Base-by-base conservation (phyloP, 2,113 vertebrate species). In the Cyanoderma ruficeps region DNA sequence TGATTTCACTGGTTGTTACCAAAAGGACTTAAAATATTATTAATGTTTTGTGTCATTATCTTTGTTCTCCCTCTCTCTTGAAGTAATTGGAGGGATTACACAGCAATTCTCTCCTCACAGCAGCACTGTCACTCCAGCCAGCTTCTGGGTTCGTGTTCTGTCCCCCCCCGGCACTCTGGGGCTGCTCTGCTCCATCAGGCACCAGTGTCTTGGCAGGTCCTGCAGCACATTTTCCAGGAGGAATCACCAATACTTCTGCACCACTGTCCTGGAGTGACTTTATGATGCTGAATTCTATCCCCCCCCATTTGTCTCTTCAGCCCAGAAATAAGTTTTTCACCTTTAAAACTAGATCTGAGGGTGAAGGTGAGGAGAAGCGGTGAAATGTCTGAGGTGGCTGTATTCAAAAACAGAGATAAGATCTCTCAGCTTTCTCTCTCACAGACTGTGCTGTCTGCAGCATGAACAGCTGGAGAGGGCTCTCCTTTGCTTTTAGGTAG, bases 161-260 rank as follows among this genome's bases (percentile, higher is more conserved):
- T 9, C 49, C 33, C 14, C 35, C 12, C 5, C 7, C 6, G 3
- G 23, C 0, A 0, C 1, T 3, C 0, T 0, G 16, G 41, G 10
- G 39, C 57, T 35, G 16, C 27, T 83, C 53, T 83, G 25, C 50
- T 60, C 46, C 11, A 1, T 21, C 63, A 9, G 42, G 28, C 1
- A 0, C 41, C 0, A 0, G 41, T 42, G 14, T 8, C 27, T 69
- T 7, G 9, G 20, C 13, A 46, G 25, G 7, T 76, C 35, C 53
- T 56, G 46, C 31, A 42, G 17, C 25, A 4, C 11, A 0, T 41
- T 9, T 2, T n/a, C 50, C 20, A 8, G 42, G 22, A 59, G 16
- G 28, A 18, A 78, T 5, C 16, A 12, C 1, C 47, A 14, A 12
- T 1, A 1, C 33, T 55, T 39, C 49, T 55, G 70, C 33, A n/a